Conservation (phyloP, 92 coral and sea anemone species). For the Palythoa grandiflora region DNA sequence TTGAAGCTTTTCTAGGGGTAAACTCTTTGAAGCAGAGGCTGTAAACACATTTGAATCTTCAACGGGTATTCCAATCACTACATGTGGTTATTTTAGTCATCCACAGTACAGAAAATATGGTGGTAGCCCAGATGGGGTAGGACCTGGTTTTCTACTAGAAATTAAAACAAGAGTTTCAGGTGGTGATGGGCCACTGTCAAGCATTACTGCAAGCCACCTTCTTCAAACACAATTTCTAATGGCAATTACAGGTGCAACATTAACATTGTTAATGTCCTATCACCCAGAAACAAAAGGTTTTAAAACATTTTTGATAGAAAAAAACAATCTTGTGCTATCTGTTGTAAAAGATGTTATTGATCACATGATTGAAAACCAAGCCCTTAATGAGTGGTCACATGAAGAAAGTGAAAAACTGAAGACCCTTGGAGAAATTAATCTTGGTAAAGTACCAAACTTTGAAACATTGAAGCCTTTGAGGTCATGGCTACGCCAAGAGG, state of each 20-base stretch:
- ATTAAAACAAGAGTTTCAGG: slow-evolving; percentile 59
- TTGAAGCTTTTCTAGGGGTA: slow-evolving; percentile 48
- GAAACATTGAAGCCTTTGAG: slow-evolving; percentile 55
- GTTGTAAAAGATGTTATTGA: slow-evolving; percentile 59
- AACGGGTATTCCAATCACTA: neutral
- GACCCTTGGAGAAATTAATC: slow-evolving; percentile 57
- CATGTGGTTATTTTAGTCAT: neutral
- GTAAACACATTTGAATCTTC: neutral
- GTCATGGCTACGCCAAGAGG: slow-evolving; percentile 56
- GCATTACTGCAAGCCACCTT: slow-evolving; percentile 55
- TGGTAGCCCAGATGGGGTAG: slow-evolving; percentile 13
- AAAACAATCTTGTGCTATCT: slow-evolving; percentile 47
- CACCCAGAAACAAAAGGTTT: slow-evolving; percentile 58
- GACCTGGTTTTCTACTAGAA: slow-evolving; percentile 3
- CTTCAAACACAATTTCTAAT: slow-evolving; percentile 61
- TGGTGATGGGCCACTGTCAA: slow-evolving; percentile 59
- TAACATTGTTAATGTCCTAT: slow-evolving; percentile 54
- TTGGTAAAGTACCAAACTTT: slow-evolving; percentile 59
- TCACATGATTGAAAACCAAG: slow-evolving; percentile 49
- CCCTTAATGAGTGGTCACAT: slow-evolving; percentile 64
- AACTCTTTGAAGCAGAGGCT: neutral
- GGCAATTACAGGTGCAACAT: slow-evolving; percentile 60
- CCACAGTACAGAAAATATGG: neutral
- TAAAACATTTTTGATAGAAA: slow-evolving; percentile 46
- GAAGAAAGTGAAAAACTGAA: slow-evolving; percentile 56